These are phyloP conservation scores for Telmatochromis brichardi DNA, from an alignment of 2,113 vertebrate species.

Conservation along the genomic window DNA sequence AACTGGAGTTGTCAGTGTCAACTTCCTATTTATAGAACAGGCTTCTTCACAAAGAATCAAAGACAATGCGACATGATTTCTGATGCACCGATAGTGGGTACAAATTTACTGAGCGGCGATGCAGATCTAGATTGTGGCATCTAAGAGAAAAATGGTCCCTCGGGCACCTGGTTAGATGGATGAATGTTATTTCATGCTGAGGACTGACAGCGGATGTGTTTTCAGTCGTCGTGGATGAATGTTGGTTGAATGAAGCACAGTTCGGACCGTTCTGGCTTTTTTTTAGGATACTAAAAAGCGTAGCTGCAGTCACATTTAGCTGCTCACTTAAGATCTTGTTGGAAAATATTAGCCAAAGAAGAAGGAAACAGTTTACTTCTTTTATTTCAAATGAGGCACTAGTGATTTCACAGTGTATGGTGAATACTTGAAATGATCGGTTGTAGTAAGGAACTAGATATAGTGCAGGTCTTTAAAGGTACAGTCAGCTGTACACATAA, in stretches of 20 bases:
- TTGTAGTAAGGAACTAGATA: neutral
- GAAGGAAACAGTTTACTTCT: neutral
- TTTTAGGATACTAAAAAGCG: neutral
- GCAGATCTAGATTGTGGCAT: neutral
- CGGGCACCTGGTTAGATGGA: neutral
- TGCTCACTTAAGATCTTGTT: neutral
- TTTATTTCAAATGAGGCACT: neutral
- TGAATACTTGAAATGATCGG: neutral
- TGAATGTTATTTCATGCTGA: neutral
- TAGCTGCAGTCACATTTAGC: fast-evolving
- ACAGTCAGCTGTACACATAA: neutral
- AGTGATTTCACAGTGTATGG: neutral
- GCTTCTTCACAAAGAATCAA: slow-evolving; percentile 40
- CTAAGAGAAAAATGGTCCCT: neutral
- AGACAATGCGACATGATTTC: slow-evolving; percentile 52
- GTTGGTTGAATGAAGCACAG: neutral
- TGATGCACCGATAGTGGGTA: slow-evolving; percentile 19
- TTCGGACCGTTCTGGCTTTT: neutral
- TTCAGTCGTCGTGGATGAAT: neutral
- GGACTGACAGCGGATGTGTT: neutral
- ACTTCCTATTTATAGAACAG: slow-evolving; percentile 59
- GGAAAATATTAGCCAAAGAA: neutral
- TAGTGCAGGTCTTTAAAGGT: too few species aligned
- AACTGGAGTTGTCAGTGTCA: slow-evolving; percentile 63
- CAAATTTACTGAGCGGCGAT: neutral